These are phyloP conservation scores for Verasper variegatus DNA, from an alignment of 2,113 vertebrate genomes.

Conservation along the genomic window DNA sequence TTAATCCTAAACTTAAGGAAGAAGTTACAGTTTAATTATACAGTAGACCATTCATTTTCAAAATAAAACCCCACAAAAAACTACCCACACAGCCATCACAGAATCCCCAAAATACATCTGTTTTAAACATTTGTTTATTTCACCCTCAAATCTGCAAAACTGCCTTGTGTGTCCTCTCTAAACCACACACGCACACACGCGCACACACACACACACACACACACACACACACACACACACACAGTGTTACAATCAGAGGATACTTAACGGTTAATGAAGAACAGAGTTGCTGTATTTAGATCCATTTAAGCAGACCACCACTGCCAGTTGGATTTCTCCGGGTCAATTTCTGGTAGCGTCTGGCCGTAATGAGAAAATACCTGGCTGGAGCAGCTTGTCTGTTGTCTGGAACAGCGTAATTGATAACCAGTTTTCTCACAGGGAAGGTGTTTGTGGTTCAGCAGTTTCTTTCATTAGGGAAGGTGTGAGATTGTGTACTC, in stretches of 20 bases:
- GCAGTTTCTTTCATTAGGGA: constrained; percentile 54
- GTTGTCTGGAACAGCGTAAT: constrained; percentile 50
- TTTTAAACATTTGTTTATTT: neutral
- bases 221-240: neutral
- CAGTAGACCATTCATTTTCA: too few species aligned
- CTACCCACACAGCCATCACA: neutral
- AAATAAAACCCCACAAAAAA: too few species aligned
- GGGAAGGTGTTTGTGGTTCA: constrained; percentile 53
- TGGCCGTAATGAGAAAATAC: constrained; percentile 57
- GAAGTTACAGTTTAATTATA: too few species aligned
- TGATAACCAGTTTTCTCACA: constrained; percentile 64
- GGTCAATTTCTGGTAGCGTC: constrained; percentile 48
- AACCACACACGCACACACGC: constrained; percentile 6
- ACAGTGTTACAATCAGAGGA: constrained; percentile 31
- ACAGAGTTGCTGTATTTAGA: constrained; percentile 30
- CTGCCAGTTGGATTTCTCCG: constrained; percentile 35
- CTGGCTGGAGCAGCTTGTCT: constrained; percentile 40
- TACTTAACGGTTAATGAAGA: constrained; percentile 44
- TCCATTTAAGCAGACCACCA: constrained; percentile 36
- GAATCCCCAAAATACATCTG: neutral
- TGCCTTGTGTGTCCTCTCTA: neutral
- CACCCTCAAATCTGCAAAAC: neutral
- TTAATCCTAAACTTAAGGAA: too few species aligned
- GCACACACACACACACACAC: too few species aligned
- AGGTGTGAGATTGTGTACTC: constrained; percentile 12